Percentiles rank a stretch among this genome's conserved stretches.
phyloP scores from a whole-genome alignment of 1,140 invertebrate genomes.

The Drosophila pandora region DNA sequence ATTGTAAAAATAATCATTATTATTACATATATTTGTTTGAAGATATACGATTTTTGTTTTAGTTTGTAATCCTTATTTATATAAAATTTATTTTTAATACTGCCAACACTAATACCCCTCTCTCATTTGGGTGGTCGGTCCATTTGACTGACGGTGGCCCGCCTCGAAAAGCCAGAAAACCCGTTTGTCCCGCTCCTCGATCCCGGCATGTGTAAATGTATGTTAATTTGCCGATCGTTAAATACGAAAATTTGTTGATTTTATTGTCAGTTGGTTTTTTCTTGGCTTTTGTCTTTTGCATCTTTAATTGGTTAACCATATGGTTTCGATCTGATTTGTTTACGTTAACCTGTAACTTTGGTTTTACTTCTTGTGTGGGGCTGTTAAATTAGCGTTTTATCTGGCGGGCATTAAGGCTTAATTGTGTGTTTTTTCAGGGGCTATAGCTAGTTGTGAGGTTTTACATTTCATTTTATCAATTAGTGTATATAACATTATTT shows the following conservation, averaged over 20 bases:
- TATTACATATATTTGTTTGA: neutral
- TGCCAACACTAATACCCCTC: slow-evolving; percentile 12
- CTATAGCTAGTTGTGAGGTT: slow-evolving; percentile 18
- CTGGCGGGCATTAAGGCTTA: slow-evolving; percentile 38
- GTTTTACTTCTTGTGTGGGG: slow-evolving; percentile 42
- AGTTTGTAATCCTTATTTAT: neutral
- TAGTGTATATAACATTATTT: neutral
- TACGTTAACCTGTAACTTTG: slow-evolving; percentile 35
- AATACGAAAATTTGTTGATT: slow-evolving; percentile 74
- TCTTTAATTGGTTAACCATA: slow-evolving; percentile 51
- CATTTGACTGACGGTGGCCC: slow-evolving; percentile 45
- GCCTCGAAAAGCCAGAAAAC: slow-evolving; percentile 45
- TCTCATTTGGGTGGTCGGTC: slow-evolving; percentile 45
- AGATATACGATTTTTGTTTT: neutral
- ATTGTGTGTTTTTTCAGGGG: slow-evolving; percentile 21
- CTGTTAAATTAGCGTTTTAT: slow-evolving; percentile 49
- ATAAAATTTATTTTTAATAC: neutral
- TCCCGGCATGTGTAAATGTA: slow-evolving; percentile 57
- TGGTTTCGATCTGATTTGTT: slow-evolving; percentile 44
- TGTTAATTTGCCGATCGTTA: slow-evolving; percentile 74
- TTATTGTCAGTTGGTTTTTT: slow-evolving; percentile 57
- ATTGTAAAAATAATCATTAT: too few species aligned
- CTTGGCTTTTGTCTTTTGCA: slow-evolving; percentile 50
- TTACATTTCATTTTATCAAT: neutral
- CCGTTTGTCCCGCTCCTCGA: slow-evolving; percentile 42